A percentile compares a stretch with the other conserved stretches of the same genome.
phyloP scores from a whole-genome alignment of 1,140 invertebrate genomes.

The Drosophila sturtevanti region DNA sequence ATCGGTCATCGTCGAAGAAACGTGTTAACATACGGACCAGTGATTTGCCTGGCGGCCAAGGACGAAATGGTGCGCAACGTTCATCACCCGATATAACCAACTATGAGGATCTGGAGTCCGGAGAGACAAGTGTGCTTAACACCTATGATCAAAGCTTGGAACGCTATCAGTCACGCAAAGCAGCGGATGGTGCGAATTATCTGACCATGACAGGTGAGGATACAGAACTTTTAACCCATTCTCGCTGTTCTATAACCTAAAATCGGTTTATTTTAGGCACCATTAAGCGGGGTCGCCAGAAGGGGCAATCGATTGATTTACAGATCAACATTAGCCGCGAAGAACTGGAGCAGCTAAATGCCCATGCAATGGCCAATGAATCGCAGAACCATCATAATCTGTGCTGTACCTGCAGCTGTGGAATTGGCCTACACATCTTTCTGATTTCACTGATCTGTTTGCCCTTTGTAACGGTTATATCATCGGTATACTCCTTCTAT shows the following conservation, averaged over 20 bases:
- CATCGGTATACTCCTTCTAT: conserved; percentile 88
- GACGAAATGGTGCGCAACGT: conserved; percentile 50
- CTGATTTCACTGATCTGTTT: conserved; percentile 87
- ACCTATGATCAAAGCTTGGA: conserved; percentile 84
- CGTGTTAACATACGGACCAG: conserved; percentile 85
- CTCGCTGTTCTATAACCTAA: background rate
- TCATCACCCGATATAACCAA: conserved; percentile 72
- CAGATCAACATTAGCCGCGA: conserved; percentile 88
- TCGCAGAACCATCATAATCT: conserved; percentile 85
- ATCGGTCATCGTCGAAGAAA: conserved; percentile 85
- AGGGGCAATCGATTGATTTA: conserved; percentile 89
- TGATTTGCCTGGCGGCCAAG: conserved; percentile 53
- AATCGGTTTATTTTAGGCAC: conserved; percentile 84
- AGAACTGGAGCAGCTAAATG: conserved; percentile 87
- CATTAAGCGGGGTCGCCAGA: conserved; percentile 88
- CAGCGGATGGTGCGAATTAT: conserved; percentile 84
- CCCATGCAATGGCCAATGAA: conserved; percentile 86
- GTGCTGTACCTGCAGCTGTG: conserved; percentile 84
- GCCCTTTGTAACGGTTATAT: conserved; percentile 87
- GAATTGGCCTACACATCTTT: conserved; percentile 87
- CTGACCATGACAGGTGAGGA: conserved; percentile 85
- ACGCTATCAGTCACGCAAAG: conserved; percentile 83
- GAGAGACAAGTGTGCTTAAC: conserved; percentile 84
- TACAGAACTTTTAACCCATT: background rate
- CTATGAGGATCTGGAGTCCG: conserved; percentile 81